Base-by-base conservation (phyloP, 2,888 invertebrate genomes). In the Drosophila emarginata region DNA sequence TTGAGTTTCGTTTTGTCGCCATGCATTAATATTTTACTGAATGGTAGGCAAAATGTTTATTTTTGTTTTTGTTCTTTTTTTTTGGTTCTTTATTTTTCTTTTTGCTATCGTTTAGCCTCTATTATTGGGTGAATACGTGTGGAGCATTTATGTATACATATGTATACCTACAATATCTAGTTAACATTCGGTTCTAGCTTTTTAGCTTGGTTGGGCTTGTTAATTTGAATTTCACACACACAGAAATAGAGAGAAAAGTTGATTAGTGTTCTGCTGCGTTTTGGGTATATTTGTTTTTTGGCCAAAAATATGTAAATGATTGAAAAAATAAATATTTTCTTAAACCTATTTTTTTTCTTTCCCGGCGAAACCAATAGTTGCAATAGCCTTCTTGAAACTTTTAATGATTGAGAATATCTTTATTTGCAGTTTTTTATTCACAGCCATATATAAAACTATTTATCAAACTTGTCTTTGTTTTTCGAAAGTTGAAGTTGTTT, bases 161-260 rank as follows among this genome's bases (percentile, higher is more conserved):
- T 63, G 32, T 32, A 15, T 84, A 53, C 9, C 7, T 45, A 9
- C 18, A 45, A 18, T 76, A 54, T 63, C 53, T 32, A 23, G 32
- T 65, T 65, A 54, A 45, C 36, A 18, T 28, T 26, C 32, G 21
- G 32, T 56, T 56, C n/a, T 21, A 37, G 21, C 59, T 45, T 12
- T 58, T 54, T 65, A 37, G 72, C 72, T 26, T 39, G 39, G 77
- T 79, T 67, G 61, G 63, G 60, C 79, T 70, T 71, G 82, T 71
- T 84, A 87, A 84, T 88, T 84, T 87, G 61, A 84, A 88, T 88
- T 88, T 84, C 74, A 84, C 82, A 88, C 81, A 73, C 60, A 52
- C 51, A 40, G 52, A 40, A 18, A 28, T 23, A 28, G 39, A 39
- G 64, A 28, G 36, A 7, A 36, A 67, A 67, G 40, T 72, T 39